Evolutionary conservation across 2,113 vertebrate genomes (phyloP).

Genomic region (Labeo rohita): DNA sequence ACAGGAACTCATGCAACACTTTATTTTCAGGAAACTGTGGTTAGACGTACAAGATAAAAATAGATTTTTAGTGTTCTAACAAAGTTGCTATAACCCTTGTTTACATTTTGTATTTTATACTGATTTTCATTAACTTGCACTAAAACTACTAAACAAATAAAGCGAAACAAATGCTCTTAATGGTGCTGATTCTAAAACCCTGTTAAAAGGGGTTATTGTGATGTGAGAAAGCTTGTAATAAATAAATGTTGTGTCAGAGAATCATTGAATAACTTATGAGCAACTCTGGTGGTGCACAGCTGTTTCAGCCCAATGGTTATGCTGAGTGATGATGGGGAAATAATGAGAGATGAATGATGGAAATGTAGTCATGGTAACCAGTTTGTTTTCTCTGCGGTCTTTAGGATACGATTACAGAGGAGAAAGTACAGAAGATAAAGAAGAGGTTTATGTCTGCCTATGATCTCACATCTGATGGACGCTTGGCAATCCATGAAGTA

Average conservation of each 20-base stretch:
- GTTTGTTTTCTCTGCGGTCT: background rate
- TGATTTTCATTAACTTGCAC: background rate
- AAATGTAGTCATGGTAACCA: slow-evolving; percentile 38
- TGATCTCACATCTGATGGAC: slow-evolving; percentile 78
- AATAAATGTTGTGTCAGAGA: slow-evolving; percentile 3
- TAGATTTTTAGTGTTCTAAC: background rate
- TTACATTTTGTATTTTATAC: background rate
- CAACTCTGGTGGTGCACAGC: background rate
- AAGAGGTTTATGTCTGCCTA: slow-evolving; percentile 83
- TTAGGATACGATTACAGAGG: slow-evolving; percentile 81
- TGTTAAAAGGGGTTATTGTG: background rate
- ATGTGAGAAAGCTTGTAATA: background rate
- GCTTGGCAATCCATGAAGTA: slow-evolving; percentile 91
- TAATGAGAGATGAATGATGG: slow-evolving; percentile 12
- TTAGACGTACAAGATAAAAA: background rate
- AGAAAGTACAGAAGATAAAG: slow-evolving; percentile 82
- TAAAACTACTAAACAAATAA: background rate
- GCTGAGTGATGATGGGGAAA: background rate
- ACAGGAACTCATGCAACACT: background rate
- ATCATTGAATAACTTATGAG: background rate
- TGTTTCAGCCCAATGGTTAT: background rate
- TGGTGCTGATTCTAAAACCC: too few species aligned
- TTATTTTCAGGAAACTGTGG: slow-evolving; percentile 41
- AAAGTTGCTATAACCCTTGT: background rate
- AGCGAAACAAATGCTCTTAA: background rate